phyloP scores from a whole-genome alignment of 2,113 vertebrate species.

The Microcebus tavaratra region DNA sequence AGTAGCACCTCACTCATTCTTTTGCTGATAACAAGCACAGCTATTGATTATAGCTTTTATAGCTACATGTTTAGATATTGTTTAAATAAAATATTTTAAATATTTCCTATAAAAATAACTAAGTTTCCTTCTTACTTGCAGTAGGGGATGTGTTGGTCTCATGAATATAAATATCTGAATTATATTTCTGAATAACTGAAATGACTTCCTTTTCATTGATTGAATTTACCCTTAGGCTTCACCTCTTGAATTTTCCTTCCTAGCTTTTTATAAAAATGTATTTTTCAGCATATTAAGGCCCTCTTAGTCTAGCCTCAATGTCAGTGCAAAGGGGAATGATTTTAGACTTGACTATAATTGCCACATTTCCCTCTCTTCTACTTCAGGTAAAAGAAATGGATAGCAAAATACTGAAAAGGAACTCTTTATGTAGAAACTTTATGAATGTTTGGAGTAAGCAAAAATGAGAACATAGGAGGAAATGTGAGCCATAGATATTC shows the following conservation, averaged over 20 bases:
- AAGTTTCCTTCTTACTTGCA: neutral
- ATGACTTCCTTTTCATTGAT: neutral
- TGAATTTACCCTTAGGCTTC: neutral
- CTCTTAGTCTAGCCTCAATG: neutral
- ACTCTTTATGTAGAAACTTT: neutral
- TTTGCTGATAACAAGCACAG: neutral
- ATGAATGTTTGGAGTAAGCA: neutral
- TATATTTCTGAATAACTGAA: neutral
- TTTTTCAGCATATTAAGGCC: neutral
- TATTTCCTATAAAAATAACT: neutral
- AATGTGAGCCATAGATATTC: neutral
- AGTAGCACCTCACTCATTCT: neutral
- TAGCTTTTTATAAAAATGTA: neutral
- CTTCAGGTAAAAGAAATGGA: neutral
- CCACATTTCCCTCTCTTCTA: neutral
- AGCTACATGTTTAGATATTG: neutral
- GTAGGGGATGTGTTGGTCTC: neutral
- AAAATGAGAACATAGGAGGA: neutral
- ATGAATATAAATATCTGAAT: neutral
- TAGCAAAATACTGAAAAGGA: neutral
- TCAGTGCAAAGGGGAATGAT: neutral
- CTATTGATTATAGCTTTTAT: neutral
- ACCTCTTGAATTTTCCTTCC: neutral
- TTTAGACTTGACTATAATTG: neutral
- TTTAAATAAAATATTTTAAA: slow-evolving; percentile 16